Conservation (phyloP, 1,140 invertebrate species). For the Drosophila albomicans region DNA sequence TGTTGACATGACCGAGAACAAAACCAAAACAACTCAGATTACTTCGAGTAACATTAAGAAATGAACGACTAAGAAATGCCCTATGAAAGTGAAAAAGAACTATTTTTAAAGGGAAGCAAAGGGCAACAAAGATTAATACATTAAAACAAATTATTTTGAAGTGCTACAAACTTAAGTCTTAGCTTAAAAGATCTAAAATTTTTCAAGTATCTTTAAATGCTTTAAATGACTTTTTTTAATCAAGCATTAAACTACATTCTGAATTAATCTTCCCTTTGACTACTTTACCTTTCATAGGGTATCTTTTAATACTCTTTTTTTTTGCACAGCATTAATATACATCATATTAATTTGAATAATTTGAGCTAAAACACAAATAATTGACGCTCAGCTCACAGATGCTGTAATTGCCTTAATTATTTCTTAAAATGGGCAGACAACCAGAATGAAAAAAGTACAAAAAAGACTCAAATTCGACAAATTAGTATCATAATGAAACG, state of each 20-base stretch:
- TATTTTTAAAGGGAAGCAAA: too few relatives aligned
- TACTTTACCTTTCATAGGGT: background rate
- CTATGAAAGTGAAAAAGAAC: background rate
- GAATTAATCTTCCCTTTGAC: background rate
- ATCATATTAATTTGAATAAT: constrained; percentile 28
- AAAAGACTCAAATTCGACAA: constrained; percentile 61
- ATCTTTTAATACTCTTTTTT: background rate
- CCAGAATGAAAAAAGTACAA: background rate
- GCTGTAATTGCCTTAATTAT: constrained; percentile 41
- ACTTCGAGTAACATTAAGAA: background rate
- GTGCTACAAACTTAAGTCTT: too few relatives aligned
- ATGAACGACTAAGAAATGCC: background rate
- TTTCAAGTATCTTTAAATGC: too few relatives aligned
- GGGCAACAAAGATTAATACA: too few relatives aligned
- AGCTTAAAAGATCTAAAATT: too few relatives aligned
- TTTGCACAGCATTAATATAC: constrained; percentile 30
- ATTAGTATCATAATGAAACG: constrained; percentile 78
- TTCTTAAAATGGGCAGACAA: background rate
- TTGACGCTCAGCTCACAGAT: constrained; percentile 1
- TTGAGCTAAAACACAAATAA: constrained; percentile 14
- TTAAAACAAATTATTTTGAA: too few relatives aligned
- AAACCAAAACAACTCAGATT: constrained; percentile 2
- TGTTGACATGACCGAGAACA: constrained; percentile 37
- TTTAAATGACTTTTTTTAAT: too few relatives aligned
- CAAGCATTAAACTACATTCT: too few relatives aligned